Evolutionary conservation across 2,113 vertebrate species (phyloP).

Genomic region (Plestiodon gilberti): DNA sequence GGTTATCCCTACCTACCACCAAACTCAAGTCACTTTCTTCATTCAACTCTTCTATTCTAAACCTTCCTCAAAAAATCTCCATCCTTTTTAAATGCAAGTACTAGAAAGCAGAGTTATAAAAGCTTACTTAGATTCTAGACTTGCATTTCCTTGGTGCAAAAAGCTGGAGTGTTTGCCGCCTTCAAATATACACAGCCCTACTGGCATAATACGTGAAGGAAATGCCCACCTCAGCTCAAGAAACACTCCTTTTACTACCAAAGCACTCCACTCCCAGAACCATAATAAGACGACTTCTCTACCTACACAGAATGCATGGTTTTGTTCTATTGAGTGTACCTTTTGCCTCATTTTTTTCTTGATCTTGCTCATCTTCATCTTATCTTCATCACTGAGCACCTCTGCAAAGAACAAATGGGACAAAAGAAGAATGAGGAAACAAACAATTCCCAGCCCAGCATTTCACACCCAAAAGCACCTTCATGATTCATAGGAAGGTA

Average conservation of each 20-base stretch:
- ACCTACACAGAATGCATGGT: neutral
- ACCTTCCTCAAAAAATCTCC: neutral
- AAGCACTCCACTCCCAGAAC: neutral
- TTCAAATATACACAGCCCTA: neutral
- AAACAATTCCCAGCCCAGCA: neutral
- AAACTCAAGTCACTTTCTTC: neutral
- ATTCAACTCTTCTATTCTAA: neutral
- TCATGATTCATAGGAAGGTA: neutral
- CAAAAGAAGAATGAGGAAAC: neutral
- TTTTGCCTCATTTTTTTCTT: constrained; percentile 96
- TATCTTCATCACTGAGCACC: constrained; percentile 90
- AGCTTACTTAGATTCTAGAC: neutral
- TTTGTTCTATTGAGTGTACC: constrained; percentile 58
- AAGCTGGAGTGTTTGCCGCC: neutral
- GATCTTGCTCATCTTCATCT: constrained; percentile 89
- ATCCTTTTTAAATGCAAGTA: neutral
- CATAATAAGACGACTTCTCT: rapidly evolving
- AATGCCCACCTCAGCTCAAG: neutral
- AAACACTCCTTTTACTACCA: neutral
- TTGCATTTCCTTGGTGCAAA: neutral
- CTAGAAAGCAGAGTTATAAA: neutral
- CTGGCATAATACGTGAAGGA: neutral
- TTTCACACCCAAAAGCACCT: neutral
- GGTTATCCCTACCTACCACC: neutral
- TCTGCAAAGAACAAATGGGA: constrained; percentile 70